phyloP scores from a whole-genome alignment of 2,797 vertebrate genomes.

The Graptemys geographica region DNA sequence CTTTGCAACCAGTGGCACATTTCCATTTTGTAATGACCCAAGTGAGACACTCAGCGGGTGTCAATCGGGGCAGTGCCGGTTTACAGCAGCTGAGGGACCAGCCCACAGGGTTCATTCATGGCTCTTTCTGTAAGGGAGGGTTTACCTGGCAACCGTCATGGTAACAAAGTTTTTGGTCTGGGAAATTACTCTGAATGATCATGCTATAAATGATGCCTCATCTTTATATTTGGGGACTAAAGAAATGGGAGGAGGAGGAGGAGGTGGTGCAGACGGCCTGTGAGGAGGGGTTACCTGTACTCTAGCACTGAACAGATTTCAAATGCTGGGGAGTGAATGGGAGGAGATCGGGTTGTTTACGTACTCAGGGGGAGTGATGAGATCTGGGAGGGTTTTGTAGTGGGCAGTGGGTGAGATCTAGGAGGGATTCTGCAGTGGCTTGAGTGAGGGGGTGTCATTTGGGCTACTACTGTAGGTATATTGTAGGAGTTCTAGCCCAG shows the following conservation, averaged over 20 bases:
- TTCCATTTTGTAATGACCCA: not conserved
- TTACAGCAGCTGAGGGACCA: not conserved
- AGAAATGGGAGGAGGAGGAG: not conserved
- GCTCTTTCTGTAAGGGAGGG: not conserved
- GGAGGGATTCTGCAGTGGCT: not conserved
- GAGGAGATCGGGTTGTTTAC: not conserved
- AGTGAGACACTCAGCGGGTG: not conserved
- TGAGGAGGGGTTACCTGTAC: not conserved
- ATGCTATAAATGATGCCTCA: not conserved
- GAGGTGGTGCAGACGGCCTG: accelerated
- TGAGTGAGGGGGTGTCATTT: not conserved
- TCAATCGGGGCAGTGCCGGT: not conserved
- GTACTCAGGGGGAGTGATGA: not conserved
- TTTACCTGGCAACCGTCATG: accelerated
- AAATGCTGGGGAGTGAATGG: not conserved
- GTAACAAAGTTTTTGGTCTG: accelerated
- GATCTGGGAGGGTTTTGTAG: not conserved
- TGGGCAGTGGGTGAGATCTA: not conserved
- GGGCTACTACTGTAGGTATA: accelerated
- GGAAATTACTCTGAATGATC: not conserved
- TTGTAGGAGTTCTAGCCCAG: not conserved
- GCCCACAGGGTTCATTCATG: not conserved
- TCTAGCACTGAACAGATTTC: not conserved
- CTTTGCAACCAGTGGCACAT: not conserved
- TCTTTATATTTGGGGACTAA: not conserved